Conservation (phyloP, 2,113 vertebrate genomes). For the Dascyllus trimaculatus region DNA sequence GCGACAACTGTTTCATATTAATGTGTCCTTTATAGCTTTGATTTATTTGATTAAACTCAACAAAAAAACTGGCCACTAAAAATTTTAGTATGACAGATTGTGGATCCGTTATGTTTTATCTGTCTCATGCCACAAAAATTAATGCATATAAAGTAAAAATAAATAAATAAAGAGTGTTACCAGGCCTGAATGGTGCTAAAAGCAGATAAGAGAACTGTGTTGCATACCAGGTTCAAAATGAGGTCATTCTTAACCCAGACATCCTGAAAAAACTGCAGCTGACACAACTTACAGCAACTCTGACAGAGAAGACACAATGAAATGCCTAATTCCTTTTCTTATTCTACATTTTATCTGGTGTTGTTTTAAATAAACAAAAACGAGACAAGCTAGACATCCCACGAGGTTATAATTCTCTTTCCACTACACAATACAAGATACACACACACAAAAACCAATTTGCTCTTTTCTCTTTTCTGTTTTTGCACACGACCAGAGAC, state of each 20-base stretch:
- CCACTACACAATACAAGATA: neutral
- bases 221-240: neutral
- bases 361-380: neutral
- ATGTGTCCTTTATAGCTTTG: neutral
- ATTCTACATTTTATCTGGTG: neutral
- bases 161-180: neutral
- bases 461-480: neutral
- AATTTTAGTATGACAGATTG: too few relatives aligned
- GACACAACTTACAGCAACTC: neutral
- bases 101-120: neutral
- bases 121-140: neutral
- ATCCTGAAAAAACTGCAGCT: neutral
- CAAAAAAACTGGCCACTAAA: neutral
- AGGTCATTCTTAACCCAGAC: neutral
- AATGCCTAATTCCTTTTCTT: neutral
- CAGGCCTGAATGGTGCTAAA: neutral
- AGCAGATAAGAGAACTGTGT: neutral
- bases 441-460: neutral
- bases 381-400: neutral
- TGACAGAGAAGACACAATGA: neutral
- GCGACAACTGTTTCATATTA: neutral
- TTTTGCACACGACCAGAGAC: neutral
- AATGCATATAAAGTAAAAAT: too few relatives aligned
- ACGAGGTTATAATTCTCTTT: neutral
- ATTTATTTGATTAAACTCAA: neutral